Conservation (phyloP, 1,140 invertebrate species). For the Hermatobates lingyangjiaoensis region DNA sequence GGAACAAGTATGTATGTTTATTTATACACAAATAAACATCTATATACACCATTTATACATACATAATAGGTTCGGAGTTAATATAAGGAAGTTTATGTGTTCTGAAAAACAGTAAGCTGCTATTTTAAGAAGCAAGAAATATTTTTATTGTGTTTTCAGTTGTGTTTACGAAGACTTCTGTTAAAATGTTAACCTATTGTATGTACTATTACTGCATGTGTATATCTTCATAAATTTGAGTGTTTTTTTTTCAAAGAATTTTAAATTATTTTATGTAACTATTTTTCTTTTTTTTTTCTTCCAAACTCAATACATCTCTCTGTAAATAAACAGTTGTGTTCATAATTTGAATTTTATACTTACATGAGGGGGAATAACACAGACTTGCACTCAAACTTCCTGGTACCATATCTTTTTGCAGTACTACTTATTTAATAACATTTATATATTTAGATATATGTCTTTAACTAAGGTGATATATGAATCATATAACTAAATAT, state of each 20-base stretch:
- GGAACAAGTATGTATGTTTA: too few species aligned
- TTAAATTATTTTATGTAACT: slow-evolving; percentile 1
- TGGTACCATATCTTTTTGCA: background rate
- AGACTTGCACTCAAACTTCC: slow-evolving; percentile 12
- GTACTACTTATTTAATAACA: background rate
- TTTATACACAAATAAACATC: too few species aligned
- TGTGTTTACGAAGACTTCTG: too few species aligned
- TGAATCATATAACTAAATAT: background rate
- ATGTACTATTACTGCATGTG: background rate
- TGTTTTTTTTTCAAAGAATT: background rate
- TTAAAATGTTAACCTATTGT: background rate
- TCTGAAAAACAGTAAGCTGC: too few species aligned
- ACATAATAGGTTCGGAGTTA: too few species aligned
- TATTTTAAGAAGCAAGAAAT: too few species aligned
- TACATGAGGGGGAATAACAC: slow-evolving; percentile 10
- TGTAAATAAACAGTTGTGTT: background rate
- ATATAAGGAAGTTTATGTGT: too few species aligned
- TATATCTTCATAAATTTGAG: slow-evolving; percentile 1
- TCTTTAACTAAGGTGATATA: background rate
- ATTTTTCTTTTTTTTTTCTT: slow-evolving; percentile 8
- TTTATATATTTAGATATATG: background rate
- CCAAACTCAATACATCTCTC: slow-evolving; percentile 1
- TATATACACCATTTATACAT: too few species aligned
- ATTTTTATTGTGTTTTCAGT: too few species aligned
- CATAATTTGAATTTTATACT: background rate